phyloP scores from a whole-genome alignment of 2,888 invertebrate species.

The Tachina fera region DNA sequence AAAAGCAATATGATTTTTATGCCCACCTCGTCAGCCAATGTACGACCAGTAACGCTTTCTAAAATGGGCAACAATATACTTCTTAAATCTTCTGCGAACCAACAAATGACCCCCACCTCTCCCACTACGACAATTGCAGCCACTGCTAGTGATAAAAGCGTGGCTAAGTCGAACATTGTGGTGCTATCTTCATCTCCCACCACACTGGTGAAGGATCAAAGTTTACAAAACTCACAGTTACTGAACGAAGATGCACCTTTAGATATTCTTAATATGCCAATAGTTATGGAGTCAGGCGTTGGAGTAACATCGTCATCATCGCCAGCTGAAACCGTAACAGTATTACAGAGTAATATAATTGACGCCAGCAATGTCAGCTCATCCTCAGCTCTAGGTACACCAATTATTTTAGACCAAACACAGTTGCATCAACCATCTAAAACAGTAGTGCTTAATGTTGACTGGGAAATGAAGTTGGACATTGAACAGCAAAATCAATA shows the following conservation, averaged over 20 bases:
- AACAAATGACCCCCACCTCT: constrained; percentile 54
- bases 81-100: constrained; percentile 60
- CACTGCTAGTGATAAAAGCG: constrained; percentile 71
- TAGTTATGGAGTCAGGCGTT: constrained; percentile 79
- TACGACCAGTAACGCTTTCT: constrained; percentile 68
- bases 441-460: constrained; percentile 80
- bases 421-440: constrained; percentile 49
- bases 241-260: constrained; percentile 86
- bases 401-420: constrained; percentile 60
- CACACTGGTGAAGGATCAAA: constrained; percentile 39
- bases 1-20: constrained; percentile 81
- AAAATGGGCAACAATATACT: constrained; percentile 71
- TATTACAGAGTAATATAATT: constrained; percentile 71
- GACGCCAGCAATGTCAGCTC: constrained; percentile 66
- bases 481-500: constrained; percentile 61
- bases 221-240: constrained; percentile 76
- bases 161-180: constrained; percentile 77
- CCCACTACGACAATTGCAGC: constrained; percentile 68
- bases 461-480: constrained; percentile 87
- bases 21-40: constrained; percentile 74
- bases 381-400: constrained; percentile 45
- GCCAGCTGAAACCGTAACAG: constrained; percentile 58
- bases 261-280: constrained; percentile 82
- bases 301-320: constrained; percentile 62
- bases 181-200: constrained; percentile 75